phyloP scores from a whole-genome alignment of 2,113 vertebrate species.

The Vulpes ferrilata region DNA sequence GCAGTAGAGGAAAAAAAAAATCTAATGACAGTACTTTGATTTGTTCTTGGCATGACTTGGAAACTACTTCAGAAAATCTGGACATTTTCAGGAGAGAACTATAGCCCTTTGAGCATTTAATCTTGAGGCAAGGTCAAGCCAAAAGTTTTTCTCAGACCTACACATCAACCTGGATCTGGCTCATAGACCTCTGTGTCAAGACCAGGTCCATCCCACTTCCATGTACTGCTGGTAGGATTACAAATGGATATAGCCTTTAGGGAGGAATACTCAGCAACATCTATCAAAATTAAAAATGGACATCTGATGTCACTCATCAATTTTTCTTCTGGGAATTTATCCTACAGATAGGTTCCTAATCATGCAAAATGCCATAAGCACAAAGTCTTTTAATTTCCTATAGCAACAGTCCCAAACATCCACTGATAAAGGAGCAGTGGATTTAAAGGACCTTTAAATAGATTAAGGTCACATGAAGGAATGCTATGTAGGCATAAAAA shows the following conservation, averaged over 20 bases:
- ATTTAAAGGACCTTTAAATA: background rate
- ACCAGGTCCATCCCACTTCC: background rate
- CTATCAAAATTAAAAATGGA: background rate
- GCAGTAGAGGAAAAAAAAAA: background rate
- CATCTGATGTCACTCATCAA: background rate
- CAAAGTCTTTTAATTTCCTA: background rate
- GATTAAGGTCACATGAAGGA: background rate
- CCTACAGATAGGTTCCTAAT: background rate
- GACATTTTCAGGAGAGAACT: background rate
- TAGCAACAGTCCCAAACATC: background rate
- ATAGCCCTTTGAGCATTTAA: background rate
- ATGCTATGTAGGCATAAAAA: background rate
- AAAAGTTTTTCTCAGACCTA: background rate
- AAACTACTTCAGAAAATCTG: background rate
- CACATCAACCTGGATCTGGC: background rate
- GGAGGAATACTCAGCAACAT: background rate
- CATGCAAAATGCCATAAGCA: background rate
- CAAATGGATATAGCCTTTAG: background rate
- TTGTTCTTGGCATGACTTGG: constrained; percentile 10
- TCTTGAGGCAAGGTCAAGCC: background rate
- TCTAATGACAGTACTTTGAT: background rate
- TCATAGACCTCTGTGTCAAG: background rate
- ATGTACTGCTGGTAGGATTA: background rate
- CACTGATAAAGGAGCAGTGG: background rate
- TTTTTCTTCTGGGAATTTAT: background rate